phyloP scores from a whole-genome alignment of 1,140 invertebrate genomes.

The Zaprionus africanus region DNA sequence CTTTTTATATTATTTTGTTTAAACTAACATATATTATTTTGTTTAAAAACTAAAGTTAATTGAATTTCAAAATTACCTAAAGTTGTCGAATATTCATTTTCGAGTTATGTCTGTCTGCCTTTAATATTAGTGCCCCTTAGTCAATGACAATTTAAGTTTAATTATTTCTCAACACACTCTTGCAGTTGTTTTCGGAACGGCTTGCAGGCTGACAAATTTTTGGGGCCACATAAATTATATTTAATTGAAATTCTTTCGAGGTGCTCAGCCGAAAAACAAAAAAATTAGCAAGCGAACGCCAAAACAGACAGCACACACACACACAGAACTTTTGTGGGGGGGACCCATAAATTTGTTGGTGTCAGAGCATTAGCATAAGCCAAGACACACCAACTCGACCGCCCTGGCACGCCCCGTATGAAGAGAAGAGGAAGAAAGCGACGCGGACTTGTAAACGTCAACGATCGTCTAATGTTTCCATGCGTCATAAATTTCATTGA shows the following conservation, averaged over 20 bases:
- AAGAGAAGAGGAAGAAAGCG: constrained; percentile 8
- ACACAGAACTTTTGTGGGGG: constrained; percentile 49
- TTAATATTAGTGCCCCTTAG: no score
- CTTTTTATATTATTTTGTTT: no score
- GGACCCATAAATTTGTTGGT: constrained; percentile 64
- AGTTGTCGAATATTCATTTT: no score
- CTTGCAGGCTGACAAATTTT: constrained; percentile 56
- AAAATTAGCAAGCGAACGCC: constrained; percentile 67
- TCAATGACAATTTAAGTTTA: neutral
- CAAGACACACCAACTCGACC: constrained; percentile 3
- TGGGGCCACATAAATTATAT: constrained; percentile 73
- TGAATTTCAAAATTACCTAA: no score
- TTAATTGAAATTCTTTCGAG: constrained; percentile 82
- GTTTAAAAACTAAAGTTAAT: no score
- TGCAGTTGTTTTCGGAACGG: neutral
- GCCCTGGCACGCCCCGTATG: constrained; percentile 2
- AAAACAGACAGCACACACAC: constrained; percentile 53
- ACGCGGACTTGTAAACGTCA: constrained; percentile 77
- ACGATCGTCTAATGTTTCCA: constrained; percentile 83
- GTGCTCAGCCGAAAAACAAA: constrained; percentile 15
- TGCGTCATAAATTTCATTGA: constrained; percentile 84
- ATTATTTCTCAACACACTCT: neutral
- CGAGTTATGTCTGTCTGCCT: no score
- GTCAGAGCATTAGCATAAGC: constrained; percentile 63
- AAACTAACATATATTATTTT: no score